Base-by-base conservation (phyloP, 2,888 invertebrate species). In the Netelia fuscicornis region DNA sequence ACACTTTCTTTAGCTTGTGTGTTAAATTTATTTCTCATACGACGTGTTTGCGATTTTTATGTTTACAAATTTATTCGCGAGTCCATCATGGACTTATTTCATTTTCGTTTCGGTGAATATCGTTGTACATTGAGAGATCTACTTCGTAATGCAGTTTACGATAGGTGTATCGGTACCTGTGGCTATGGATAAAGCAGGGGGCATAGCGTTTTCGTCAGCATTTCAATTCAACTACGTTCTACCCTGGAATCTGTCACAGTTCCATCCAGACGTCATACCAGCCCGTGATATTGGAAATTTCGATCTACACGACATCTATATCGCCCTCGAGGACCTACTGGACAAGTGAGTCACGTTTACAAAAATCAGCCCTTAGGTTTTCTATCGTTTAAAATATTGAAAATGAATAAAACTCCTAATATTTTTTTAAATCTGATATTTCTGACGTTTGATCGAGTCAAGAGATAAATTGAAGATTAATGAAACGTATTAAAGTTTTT, bases 181-280 rank as follows among this genome's bases (percentile, higher is more conserved):
- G 25, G 87, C 86, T 70, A 91, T 89, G 90, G 90, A 84, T 87
- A 91, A 92, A 86, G 89, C 86, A 56, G 93, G 93, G 52, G 89
- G 90, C 68, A 64, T 93, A 58, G 90, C 88, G 60, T 92, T 90
- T 88, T 87, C 90, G 62, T 83, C 87, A 42, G 93, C 90, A 71
- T 93, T 90, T 89, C 93, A 93, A 90, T 90, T 93, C 88, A 93
- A 93, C 88, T 93, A 91, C 88, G 88, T 70, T 48, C 87, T 93
- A 84, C 93, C 93, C 42, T 91, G 89, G 89, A 93, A 94, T 88
- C 77, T 90, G 87, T 91, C 91, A 85, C 91, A 94, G 84, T 88
- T 93, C 20, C 90, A 91, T 85, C 88, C 92, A 44, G 89, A 87
- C 67, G 81, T 91, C 72, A 84, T 92, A 80, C 89, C 90, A 11